Evolutionary conservation across 2,113 vertebrate species (phyloP), one percentile per base, ranked within the genome.

Genomic region (Bostrychus sinensis): DNA sequence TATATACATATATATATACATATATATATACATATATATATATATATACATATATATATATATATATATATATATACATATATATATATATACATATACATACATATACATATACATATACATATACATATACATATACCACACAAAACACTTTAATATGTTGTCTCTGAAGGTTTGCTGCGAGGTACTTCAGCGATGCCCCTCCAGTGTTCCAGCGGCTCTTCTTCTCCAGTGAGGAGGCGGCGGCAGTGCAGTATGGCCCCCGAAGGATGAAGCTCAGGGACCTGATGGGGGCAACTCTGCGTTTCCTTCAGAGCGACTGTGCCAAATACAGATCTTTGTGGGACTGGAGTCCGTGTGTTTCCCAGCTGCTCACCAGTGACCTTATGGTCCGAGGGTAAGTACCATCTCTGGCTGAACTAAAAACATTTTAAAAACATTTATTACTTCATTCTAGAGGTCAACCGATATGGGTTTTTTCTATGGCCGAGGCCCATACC

Each of bases 271-370:
- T 98, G 95, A 98, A 98, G 81, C 90, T 99, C 42, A 92, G 96
- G 0, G 97, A 99, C 82, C 91, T 99, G 4, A 98, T 99, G 97
- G 95, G 94, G 42, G 97, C 97, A 41, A 95, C 97, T 0, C 93
- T 95, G 25, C 94, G 89, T 17, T 98, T 98, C 80, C 89, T 98
- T 11, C 92, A 95, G 22, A 94, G 93, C 25, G 95, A 96, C 16
- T 94, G 90, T 22, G 86, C 89, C 7, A 89, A 94, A 58, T 98
- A 95, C 69, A 83, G 91, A 32, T 93, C 95, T 1, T 84, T 96
- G 0, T 99, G 97, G 97, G 95, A 99, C 86, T 99, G 97, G 97
- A 98, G 97, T 36, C 95, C 95, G 16, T 99, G 97, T 58, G 86
- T 99, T 30, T 97, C 97, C 1, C 93, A 97, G 75, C 92, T 99